Evolutionary conservation across 2,888 invertebrate species (phyloP).

Genomic region (Megamerina dolium): DNA sequence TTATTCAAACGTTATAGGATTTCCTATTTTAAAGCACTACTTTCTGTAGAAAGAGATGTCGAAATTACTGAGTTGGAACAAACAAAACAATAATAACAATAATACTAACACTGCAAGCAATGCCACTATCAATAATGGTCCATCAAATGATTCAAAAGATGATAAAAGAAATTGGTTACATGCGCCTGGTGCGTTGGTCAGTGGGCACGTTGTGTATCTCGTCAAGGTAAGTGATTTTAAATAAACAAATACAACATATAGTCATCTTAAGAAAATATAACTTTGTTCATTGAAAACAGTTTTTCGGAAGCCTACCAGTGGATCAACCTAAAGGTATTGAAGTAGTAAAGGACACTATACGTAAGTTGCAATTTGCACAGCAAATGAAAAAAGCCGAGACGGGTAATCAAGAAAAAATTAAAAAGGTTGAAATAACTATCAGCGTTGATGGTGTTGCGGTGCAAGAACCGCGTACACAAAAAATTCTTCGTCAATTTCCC

Average conservation of each 20-base stretch:
- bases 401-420: slow-evolving; percentile 71
- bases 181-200: slow-evolving; percentile 85
- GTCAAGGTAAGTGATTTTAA: slow-evolving; percentile 83
- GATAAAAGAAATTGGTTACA: slow-evolving; percentile 79
- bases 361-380: slow-evolving; percentile 90
- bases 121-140: slow-evolving; percentile 46
- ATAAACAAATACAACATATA: no score
- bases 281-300: no score
- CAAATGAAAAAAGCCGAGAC: slow-evolving; percentile 86
- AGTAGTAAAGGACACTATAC: slow-evolving; percentile 94
- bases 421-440: slow-evolving; percentile 91
- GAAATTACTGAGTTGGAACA: slow-evolving; percentile 63
- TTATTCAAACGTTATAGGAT: no score
- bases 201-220: slow-evolving; percentile 94
- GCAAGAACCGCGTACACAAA: slow-evolving; percentile 68
- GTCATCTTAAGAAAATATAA: no score
- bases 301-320: slow-evolving; percentile 90
- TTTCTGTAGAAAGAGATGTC: no score
- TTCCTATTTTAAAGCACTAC: no score
- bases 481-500: slow-evolving; percentile 90
- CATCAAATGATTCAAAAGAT: slow-evolving; percentile 47
- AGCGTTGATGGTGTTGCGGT: slow-evolving; percentile 96
- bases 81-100: slow-evolving; percentile 53
- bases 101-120: slow-evolving; percentile 45
- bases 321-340: slow-evolving; percentile 97